Percentiles rank a stretch among this genome's conserved stretches.
phyloP scores from a whole-genome alignment of 2,888 invertebrate genomes.

The Gastracanthus pulcherrimus region DNA sequence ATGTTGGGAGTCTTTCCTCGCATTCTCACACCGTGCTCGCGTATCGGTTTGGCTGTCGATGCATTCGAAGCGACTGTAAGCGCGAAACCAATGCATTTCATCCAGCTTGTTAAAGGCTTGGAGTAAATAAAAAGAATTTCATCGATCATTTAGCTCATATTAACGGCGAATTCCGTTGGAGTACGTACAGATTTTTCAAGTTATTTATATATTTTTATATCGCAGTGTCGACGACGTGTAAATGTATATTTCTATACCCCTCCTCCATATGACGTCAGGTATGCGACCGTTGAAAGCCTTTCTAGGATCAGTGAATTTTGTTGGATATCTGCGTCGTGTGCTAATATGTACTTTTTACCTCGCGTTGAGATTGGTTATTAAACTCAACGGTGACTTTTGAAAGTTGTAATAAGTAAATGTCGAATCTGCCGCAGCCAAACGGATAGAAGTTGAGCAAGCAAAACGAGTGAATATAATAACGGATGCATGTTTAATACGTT shows the following conservation, averaged over 20 bases:
- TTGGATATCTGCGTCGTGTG: conserved; percentile 50
- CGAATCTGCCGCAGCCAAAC: conserved; percentile 53
- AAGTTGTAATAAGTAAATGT: conserved; percentile 60
- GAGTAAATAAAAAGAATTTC: conserved; percentile 56
- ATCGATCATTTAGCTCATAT: conserved; percentile 55
- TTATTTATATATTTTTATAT: conserved; percentile 72
- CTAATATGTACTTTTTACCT: conserved; percentile 59
- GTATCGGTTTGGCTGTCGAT: conserved; percentile 54
- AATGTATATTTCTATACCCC: conserved; percentile 53
- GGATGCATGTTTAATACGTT: conserved; percentile 36
- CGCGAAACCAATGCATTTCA: conserved; percentile 49
- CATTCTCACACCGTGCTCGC: conserved; percentile 39
- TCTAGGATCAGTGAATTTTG: conserved; percentile 54
- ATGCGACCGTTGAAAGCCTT: conserved; percentile 47
- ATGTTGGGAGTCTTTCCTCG: conserved; percentile 50
- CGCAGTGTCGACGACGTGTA: conserved; percentile 56
- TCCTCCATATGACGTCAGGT: conserved; percentile 45
- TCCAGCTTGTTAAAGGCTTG: conserved; percentile 41
- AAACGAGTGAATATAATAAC: conserved; percentile 45
- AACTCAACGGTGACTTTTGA: conserved; percentile 52
- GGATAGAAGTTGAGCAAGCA: conserved; percentile 43
- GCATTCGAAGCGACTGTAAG: conserved; percentile 43
- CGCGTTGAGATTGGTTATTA: conserved; percentile 57
- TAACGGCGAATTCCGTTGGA: conserved; percentile 54
- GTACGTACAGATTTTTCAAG: conserved; percentile 60